Evolutionary conservation across 2,888 invertebrate species (phyloP).

Genomic region (Tolmerus cingulatus): DNA sequence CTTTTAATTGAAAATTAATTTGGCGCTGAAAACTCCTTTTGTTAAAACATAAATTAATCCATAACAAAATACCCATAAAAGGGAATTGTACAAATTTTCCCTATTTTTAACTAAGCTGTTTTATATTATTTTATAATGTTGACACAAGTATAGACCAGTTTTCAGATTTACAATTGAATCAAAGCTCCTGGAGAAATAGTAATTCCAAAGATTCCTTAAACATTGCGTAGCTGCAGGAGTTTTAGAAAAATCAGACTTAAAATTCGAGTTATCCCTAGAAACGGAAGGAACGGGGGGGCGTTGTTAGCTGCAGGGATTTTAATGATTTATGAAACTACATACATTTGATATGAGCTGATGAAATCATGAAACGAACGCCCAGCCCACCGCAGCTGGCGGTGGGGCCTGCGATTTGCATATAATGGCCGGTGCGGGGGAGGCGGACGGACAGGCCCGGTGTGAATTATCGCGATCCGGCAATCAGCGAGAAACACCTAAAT

Average conservation of each 20-base stretch:
- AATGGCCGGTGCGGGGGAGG: neutral
- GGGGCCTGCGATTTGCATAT: constrained; percentile 8
- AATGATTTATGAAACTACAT: neutral
- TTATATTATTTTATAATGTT: too few relatives aligned
- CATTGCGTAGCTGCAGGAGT: neutral
- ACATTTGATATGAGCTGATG: neutral
- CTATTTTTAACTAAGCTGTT: too few relatives aligned
- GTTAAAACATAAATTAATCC: too few relatives aligned
- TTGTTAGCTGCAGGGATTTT: neutral
- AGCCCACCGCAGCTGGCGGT: neutral
- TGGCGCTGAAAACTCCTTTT: too few relatives aligned
- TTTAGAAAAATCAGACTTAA: neutral
- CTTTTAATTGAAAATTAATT: too few relatives aligned
- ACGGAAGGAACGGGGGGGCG: neutral
- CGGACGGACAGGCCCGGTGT: neutral
- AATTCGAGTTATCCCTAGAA: neutral
- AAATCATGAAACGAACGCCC: neutral
- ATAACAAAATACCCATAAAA: too few relatives aligned
- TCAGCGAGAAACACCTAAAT: constrained; percentile 39
- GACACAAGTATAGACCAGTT: too few relatives aligned
- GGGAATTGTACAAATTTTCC: too few relatives aligned
- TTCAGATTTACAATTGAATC: too few relatives aligned
- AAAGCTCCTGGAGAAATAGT: neutral
- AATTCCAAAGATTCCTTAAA: neutral
- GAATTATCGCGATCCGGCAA: constrained; percentile 19